Conservation (phyloP, 1,140 invertebrate genomes). For the Saxidomus purpurata region DNA sequence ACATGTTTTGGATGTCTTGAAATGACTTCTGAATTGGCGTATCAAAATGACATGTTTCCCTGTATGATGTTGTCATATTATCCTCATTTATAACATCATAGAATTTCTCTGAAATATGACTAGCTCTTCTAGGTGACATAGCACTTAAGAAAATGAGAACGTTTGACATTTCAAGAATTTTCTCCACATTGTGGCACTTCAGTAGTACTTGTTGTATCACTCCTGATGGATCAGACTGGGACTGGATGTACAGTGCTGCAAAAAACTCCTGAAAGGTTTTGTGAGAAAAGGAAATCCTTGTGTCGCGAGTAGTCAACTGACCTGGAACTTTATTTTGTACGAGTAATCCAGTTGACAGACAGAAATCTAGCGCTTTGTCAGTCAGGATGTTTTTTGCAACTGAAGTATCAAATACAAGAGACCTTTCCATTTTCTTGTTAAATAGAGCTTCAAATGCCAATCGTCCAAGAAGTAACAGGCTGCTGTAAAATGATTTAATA, state of each 20-base stretch:
- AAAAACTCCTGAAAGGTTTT: conserved; percentile 12
- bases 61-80: neutral
- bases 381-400: neutral
- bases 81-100: neutral
- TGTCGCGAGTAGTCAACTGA: neutral
- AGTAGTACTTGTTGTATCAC: neutral
- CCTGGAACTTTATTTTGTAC: neutral
- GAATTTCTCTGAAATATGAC: neutral
- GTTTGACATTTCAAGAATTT: neutral
- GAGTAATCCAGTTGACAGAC: neutral
- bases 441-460: conserved; percentile 3
- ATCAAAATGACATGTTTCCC: neutral
- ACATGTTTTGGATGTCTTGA: neutral
- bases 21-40: neutral
- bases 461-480: neutral
- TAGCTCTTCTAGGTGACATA: neutral
- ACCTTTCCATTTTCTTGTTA: neutral
- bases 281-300: neutral
- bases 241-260: neutral
- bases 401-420: neutral
- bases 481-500: neutral
- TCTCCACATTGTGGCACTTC: neutral
- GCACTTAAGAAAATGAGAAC: conserved; percentile 6
- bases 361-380: neutral
- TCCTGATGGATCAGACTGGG: neutral